These are phyloP conservation scores for Siniperca chuatsi DNA, from an alignment of 2,113 vertebrate genomes.

Conservation along the genomic window DNA sequence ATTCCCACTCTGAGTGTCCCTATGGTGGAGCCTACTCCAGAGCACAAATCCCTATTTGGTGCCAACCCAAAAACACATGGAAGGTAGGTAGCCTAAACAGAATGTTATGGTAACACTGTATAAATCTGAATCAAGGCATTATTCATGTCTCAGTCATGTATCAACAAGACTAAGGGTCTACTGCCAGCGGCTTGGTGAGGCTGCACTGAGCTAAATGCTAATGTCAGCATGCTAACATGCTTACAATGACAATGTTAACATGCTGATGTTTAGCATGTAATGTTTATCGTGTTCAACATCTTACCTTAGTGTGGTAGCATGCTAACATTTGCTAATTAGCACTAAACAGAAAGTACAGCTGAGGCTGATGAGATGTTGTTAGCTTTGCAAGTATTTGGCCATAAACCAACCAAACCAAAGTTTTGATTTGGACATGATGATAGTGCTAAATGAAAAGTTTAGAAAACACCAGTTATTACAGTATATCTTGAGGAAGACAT, in stretches of 20 bases:
- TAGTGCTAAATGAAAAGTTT: neutral
- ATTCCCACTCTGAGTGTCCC: conserved; percentile 9
- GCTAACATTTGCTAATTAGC: neutral
- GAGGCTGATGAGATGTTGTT: neutral
- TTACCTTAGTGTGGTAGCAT: neutral
- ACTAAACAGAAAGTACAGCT: neutral
- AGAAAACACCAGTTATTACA: neutral
- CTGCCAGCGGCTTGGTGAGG: neutral
- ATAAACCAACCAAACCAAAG: neutral
- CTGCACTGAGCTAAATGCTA: neutral
- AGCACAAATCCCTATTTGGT: conserved; percentile 68
- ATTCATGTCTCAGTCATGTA: neutral
- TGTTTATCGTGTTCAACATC: neutral
- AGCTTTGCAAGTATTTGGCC: neutral
- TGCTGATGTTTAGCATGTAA: neutral
- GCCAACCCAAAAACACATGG: conserved; percentile 63
- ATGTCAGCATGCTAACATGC: neutral
- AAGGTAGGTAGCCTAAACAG: conserved; percentile 80
- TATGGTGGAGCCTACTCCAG: conserved; percentile 64
- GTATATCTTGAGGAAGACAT: neutral
- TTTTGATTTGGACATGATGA: neutral
- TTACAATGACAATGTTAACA: neutral
- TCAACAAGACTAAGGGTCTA: neutral
- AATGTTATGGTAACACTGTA: neutral
- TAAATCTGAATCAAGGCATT: neutral